Percentiles rank a stretch among this genome's conserved stretches.
Conservation (phyloP, 2,797 vertebrate species). For the Eulemur albifrons region DNA sequence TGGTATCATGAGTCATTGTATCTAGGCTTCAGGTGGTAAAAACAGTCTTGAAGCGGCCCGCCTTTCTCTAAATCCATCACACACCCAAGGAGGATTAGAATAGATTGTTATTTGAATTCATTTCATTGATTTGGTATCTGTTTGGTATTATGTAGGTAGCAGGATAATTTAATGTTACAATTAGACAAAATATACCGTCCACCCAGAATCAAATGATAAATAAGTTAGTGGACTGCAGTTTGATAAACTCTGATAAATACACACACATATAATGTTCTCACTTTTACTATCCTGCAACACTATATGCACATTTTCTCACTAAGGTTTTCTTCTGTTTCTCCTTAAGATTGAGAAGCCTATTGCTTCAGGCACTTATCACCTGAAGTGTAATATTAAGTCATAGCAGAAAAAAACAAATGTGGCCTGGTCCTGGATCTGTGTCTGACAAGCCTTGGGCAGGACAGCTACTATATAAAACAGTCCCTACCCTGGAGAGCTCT, state of each 20-base stretch:
- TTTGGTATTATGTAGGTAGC: conserved; percentile 23
- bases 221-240: background rate
- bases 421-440: background rate
- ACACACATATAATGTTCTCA: background rate
- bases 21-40: background rate
- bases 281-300: background rate
- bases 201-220: background rate
- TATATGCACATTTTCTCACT: background rate
- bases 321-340: background rate
- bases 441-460: background rate
- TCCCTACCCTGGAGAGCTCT: background rate
- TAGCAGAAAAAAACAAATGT: background rate
- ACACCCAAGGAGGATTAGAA: background rate
- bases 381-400: background rate
- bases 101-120: background rate
- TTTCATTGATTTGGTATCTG: conserved; percentile 11
- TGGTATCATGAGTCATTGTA: background rate
- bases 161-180: background rate
- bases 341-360: background rate
- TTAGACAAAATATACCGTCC: background rate
- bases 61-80: background rate
- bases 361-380: background rate
- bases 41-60: background rate
- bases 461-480: background rate
- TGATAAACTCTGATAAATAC: background rate